These are phyloP conservation scores for Erannis defoliaria DNA, from an alignment of 2,888 invertebrate genomes.

Conservation along the genomic window DNA sequence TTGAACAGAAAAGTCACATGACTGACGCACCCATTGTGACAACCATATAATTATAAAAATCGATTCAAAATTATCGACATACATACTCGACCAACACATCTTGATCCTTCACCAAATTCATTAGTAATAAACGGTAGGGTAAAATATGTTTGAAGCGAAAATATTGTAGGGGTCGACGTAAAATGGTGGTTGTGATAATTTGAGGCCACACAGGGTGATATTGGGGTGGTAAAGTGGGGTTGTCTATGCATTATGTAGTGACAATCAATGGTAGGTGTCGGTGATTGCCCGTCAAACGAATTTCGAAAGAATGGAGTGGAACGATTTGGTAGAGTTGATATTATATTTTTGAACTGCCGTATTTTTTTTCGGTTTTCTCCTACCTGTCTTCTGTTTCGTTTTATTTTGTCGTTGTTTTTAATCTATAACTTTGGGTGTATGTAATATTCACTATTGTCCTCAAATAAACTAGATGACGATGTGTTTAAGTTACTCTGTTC, in stretches of 20 bases:
- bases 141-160: slow-evolving; percentile 7
- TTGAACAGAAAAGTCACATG: slow-evolving; percentile 30
- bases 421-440: too few relatives aligned
- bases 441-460: too few relatives aligned
- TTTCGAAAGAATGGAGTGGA: slow-evolving; percentile 53
- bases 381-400: too few relatives aligned
- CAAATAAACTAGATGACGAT: too few relatives aligned
- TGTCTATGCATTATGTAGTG: slow-evolving; percentile 82
- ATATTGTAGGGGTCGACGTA: slow-evolving; percentile 45
- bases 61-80: slow-evolving; percentile 73
- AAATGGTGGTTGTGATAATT: slow-evolving; percentile 63
- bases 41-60: slow-evolving; percentile 74
- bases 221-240: slow-evolving; percentile 52
- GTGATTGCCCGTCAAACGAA: slow-evolving; percentile 69
- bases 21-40: slow-evolving; percentile 48
- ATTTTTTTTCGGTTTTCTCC: not conserved
- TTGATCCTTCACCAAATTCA: slow-evolving; percentile 46
- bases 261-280: slow-evolving; percentile 82
- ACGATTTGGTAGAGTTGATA: not conserved
- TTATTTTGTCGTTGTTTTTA: not conserved
- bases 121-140: slow-evolving; percentile 1
- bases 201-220: slow-evolving; percentile 55
- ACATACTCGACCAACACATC: slow-evolving; percentile 55
- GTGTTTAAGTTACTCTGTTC: too few relatives aligned
- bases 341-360: too few relatives aligned